Percentiles rank a stretch among this genome's conserved stretches.
phyloP scores from a whole-genome alignment of 92 coral and sea anemone genomes.

The Paragorgia papillata region DNA sequence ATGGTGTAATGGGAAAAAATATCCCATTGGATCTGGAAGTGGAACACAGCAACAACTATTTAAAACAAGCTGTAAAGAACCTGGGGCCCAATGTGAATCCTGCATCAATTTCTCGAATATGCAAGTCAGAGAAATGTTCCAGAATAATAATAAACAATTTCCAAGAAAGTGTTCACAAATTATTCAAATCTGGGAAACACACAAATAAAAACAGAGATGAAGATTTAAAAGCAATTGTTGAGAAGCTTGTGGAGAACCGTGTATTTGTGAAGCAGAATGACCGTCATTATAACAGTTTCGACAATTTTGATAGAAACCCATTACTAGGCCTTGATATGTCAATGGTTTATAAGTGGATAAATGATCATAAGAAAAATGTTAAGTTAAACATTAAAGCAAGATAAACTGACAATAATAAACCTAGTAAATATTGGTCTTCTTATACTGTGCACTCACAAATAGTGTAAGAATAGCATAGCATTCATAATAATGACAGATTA shows the following conservation, averaged over 20 bases:
- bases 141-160: not conserved
- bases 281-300: constrained; percentile 23
- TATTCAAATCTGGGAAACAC: constrained; percentile 4
- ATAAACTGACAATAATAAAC: constrained; percentile 5
- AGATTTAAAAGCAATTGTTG: constrained; percentile 16
- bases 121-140: constrained; percentile 39
- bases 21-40: constrained; percentile 21
- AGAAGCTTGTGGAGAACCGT: constrained; percentile 15
- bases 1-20: not conserved
- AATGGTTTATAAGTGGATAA: constrained; percentile 31
- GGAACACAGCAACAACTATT: constrained; percentile 4
- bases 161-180: not conserved
- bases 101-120: constrained; percentile 49
- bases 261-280: constrained; percentile 19
- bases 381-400: constrained; percentile 34
- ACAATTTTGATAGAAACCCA: constrained; percentile 5
- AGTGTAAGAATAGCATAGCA: too few species aligned
- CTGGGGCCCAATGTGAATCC: constrained; percentile 51
- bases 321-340: constrained; percentile 41
- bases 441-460: too few species aligned
- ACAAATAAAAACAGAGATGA: constrained; percentile 5
- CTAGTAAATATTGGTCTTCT: too few species aligned
- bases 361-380: constrained; percentile 40
- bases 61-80: constrained; percentile 3
- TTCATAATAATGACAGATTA: too few species aligned